Evolutionary conservation across 2,888 invertebrate genomes (phyloP), one percentile per base, ranked within the genome.

Genomic region (Protonemura montana): DNA sequence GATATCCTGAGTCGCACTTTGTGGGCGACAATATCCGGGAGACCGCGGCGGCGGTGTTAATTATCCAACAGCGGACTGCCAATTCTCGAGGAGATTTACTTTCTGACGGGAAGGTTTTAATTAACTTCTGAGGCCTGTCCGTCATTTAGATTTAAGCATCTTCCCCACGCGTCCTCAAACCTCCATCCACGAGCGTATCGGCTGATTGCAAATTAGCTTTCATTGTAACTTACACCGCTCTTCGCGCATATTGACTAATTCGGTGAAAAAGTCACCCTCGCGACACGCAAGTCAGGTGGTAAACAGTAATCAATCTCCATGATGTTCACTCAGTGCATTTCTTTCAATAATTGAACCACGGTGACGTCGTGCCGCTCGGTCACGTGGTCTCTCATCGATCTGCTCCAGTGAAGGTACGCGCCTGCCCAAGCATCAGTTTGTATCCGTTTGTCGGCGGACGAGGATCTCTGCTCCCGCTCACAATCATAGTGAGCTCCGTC

Each of bases 381-480:
- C 59, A 59, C 59, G 59, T 59, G 59, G 59, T 21, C 59, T 59
- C 59, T 10, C 13, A 59, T 59, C 59, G 59, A 59, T 59, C 59
- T 59, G 59, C 59, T 59, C 59, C 59, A 59, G 59, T 21, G 59
- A 59, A 59, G 59, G 59, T 59, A 59, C 59, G 59, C 59, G 59
- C 59, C 59, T 59, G 59, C 59, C 59, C 59, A 59, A 59, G 59
- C 3, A 3, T 59, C 59, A 59, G 59, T 59, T 59, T 21, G 59
- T 21, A 59, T 59, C 59, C 59, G 21, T 59, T 59, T 21, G 59
- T 21, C 21, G 59, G 59, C 59, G 21, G 59, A 59, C 59, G 59
- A 10, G 59, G 59, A 21, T 21, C 21, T 21, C 16, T 21, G 59
- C 59, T 10, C 59, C 21, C 2, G 59, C 59, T 59, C 59, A 59